Conservation (phyloP, 2,113 vertebrate species). For the Xiphophorus hellerii region DNA sequence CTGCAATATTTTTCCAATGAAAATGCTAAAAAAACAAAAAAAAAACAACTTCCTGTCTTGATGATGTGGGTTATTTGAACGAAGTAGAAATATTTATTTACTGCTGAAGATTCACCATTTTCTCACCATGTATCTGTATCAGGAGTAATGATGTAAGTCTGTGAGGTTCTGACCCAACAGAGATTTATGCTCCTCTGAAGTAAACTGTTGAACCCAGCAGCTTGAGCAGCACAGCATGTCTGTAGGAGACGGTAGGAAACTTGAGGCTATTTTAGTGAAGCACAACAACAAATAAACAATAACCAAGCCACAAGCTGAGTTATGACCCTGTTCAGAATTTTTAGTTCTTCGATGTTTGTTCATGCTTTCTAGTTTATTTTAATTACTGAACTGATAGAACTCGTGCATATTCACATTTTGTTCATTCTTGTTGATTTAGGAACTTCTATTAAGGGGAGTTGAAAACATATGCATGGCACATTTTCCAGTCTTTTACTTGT, state of each 20-base stretch:
- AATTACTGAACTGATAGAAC: neutral
- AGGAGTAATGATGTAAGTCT: neutral
- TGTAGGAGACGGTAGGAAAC: neutral
- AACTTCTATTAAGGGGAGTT: too few species aligned
- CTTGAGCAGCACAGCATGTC: neutral
- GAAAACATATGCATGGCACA: too few species aligned
- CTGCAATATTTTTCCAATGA: neutral
- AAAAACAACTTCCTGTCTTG: neutral
- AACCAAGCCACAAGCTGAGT: neutral
- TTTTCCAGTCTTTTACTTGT: too few species aligned
- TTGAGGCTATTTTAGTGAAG: neutral
- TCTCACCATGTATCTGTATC: neutral
- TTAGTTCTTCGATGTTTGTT: neutral
- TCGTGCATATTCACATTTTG: too few species aligned
- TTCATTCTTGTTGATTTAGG: too few species aligned
- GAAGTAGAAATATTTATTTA: neutral
- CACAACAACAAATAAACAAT: neutral
- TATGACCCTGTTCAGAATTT: neutral
- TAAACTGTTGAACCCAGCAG: neutral
- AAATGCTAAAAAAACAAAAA: neutral
- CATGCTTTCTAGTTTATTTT: neutral
- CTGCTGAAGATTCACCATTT: neutral
- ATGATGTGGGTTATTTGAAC: neutral
- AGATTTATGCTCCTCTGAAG: neutral
- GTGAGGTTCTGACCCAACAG: too few species aligned